Percentiles rank a stretch among this genome's conserved stretches.
phyloP scores from a whole-genome alignment of 35 echinoderm and acorn worm species.

The Acanthaster planci region DNA sequence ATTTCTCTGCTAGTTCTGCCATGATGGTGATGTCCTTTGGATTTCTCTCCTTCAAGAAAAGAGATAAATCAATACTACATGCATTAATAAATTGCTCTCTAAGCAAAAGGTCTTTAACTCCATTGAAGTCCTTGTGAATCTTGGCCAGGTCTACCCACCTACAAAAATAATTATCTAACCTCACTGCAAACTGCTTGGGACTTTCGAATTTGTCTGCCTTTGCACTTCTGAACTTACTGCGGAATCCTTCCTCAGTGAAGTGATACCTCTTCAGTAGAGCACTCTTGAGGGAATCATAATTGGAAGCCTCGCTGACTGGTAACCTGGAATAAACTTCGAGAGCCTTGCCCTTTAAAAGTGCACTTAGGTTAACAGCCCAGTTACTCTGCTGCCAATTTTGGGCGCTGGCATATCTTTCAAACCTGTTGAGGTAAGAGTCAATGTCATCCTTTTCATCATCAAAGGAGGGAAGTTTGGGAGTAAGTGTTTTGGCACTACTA shows the following conservation, averaged over 20 bases:
- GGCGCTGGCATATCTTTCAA: conserved; percentile 39
- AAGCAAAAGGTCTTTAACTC: conserved; percentile 50
- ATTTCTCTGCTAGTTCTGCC: conserved; percentile 33
- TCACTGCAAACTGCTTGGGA: conserved; percentile 3
- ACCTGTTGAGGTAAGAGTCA: conserved; percentile 38
- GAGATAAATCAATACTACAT: conserved; percentile 4
- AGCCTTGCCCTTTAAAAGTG: conserved; percentile 54
- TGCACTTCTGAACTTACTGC: conserved; percentile 46
- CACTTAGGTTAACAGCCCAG: conserved; percentile 39
- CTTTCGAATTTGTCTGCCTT: no score
- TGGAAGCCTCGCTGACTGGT: conserved; percentile 33
- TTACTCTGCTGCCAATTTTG: conserved; percentile 38
- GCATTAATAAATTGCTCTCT: conserved; percentile 41
- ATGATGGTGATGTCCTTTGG: conserved; percentile 8
- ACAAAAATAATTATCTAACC: conserved; percentile 27
- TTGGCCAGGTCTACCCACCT: conserved; percentile 48
- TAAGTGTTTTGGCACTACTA: background rate
- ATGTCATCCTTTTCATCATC: conserved; percentile 26
- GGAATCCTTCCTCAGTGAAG: conserved; percentile 56
- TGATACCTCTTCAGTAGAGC: conserved; percentile 46
- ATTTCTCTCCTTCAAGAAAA: conserved; percentile 49
- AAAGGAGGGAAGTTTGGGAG: conserved; percentile 38
- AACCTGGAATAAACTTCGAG: conserved; percentile 61
- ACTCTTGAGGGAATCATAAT: conserved; percentile 42
- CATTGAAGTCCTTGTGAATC: conserved; percentile 2